Percentiles rank a stretch among this genome's conserved stretches.
These are phyloP conservation scores for Ondatra zibethicus DNA, from an alignment of 2,113 vertebrate species.

Conservation along the genomic window DNA sequence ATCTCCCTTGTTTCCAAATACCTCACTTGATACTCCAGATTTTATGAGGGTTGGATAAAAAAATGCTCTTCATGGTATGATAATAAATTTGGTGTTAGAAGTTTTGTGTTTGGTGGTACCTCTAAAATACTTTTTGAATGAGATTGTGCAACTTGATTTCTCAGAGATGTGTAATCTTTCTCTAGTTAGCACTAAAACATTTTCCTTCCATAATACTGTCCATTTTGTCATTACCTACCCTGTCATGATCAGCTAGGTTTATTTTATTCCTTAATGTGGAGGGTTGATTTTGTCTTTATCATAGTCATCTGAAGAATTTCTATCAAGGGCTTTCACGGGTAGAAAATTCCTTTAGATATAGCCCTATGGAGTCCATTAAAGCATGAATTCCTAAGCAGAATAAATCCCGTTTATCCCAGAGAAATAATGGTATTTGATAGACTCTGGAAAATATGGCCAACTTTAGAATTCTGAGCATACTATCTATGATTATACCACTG, in stretches of 20 bases:
- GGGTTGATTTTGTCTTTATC: background rate
- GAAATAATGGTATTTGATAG: background rate
- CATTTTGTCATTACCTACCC: background rate
- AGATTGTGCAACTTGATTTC: background rate
- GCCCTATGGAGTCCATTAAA: background rate
- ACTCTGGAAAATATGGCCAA: background rate
- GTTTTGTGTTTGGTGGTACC: background rate
- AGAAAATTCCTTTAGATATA: background rate
- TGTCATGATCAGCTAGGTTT: background rate
- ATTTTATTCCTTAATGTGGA: constrained; percentile 23
- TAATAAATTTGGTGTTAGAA: background rate
- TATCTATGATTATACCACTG: background rate
- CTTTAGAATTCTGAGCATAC: background rate
- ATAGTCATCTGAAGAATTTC: background rate
- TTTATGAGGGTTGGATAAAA: background rate
- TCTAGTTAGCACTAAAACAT: background rate
- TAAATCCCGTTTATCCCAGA: background rate
- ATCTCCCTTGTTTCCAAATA: background rate
- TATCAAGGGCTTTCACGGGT: background rate
- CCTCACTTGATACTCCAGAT: background rate
- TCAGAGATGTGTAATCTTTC: background rate
- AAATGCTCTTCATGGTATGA: background rate
- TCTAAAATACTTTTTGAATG: background rate
- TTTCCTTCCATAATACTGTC: background rate
- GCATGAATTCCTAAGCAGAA: background rate